Evolutionary conservation across 2,888 invertebrate species (phyloP), one percentile per base, ranked within the genome.

Genomic region (Halocaridina rubra): DNA sequence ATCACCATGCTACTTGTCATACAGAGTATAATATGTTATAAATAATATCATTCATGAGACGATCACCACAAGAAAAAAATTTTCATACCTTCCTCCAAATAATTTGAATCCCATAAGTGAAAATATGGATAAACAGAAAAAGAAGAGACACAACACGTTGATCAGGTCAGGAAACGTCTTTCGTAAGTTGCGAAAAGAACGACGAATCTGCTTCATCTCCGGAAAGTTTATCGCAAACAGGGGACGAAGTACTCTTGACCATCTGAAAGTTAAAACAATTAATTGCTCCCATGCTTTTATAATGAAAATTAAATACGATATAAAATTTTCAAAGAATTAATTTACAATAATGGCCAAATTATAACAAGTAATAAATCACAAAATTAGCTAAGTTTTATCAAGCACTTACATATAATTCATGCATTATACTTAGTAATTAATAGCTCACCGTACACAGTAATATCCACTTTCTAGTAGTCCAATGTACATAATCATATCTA

Each of bases 101-200:
- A 92, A 89, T 89, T 92, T 92, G 16, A 90, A 89, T 27, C 90
- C 92, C 89, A 92, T 90, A 61, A 92, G 89, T n/a, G 91, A 90
- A 90, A 92, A 92, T 78, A 91, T 89, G 19, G 90, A 89, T 27
- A 92, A 89, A 74, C 90, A 91, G 71, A 91, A 89, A 71, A 91
- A 89, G 88, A 92, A 91, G 69, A 92, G 89, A 30, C 92, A 88
- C 16, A 92, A 89, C 0, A 92, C 91, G 89, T 91, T 91, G 71
- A 90, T 71, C 46, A 92, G 91, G 84, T 92, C 92, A 10, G 92
- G 91, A 32, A 92, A 89, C 0, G 92, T 92, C 77, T 91, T 89
- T 27, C 92, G 89, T 76, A 92, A 91, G 88, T 92, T 92, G 59
- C 92, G 89, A 86, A 92, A 91, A 1, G 92, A 91, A 85, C 91